Evolutionary conservation across 2,888 invertebrate genomes (phyloP), one percentile per base, ranked within the genome.

Genomic region (Bunonema sp.): DNA sequence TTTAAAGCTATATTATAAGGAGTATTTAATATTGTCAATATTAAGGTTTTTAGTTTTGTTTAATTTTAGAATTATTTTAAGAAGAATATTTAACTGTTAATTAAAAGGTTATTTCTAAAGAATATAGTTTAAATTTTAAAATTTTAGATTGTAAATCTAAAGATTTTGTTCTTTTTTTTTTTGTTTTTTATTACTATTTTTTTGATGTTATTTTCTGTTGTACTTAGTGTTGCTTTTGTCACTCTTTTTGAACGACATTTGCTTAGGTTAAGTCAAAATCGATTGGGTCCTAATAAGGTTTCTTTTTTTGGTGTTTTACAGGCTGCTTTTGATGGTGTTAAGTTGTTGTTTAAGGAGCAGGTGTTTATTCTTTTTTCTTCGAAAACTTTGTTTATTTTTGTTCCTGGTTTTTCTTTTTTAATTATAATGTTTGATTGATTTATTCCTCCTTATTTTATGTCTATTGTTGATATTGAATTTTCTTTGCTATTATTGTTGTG

Each of bases 331-430:
- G 59, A 59, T 50, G 58, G 56, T 40, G 42, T 59, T 18, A 59
- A 56, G 42, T 40, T 59, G 19, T 43, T 58, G 26, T 51, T 52
- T 34, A 59, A 59, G 39, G 55, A 56, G 28, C 47, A 51, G 29
- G 39, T 55, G 39, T 42, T 45, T 23, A 50, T 50, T 26, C 22
- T 47, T 15, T 47, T 51, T 49, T 54, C 49, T 43, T 45, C 52
- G 23, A 46, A 50, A 26, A 34, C 52, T 35, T 50, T 50, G 36
- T 59, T 58, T 59, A 45, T 59, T 30, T 44, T 55, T 30, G 48
- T 52, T 37, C 51, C 52, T 18, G 49, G 52, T 32, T 38, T 54
- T 47, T 48, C 50, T 52, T 52, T 54, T 50, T 76, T 8, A 76
- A 77, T 0, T 18, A 49, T 47, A 37, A 49, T 47, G 45, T 32